Evolutionary conservation across 1,140 invertebrate species (phyloP).

Genomic region (Ceratosolen solmsi): DNA sequence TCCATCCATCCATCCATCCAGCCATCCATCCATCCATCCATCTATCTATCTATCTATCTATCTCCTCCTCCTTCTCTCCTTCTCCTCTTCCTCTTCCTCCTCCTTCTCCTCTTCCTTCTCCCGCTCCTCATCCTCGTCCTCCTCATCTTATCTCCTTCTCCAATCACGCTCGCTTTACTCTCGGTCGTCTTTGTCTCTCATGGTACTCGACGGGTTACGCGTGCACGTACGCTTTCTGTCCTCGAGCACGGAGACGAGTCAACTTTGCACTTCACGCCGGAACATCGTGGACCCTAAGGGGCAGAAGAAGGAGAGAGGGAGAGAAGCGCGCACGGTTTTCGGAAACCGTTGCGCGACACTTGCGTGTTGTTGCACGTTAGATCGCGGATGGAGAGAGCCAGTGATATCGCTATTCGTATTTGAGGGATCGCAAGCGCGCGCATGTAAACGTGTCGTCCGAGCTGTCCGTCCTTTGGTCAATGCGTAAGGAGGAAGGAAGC

Average conservation of each 20-base stretch:
- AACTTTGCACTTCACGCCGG: slow-evolving; percentile 1
- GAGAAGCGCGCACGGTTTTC: neutral
- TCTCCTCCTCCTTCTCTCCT: no score
- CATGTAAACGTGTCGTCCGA: neutral
- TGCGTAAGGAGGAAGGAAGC: neutral
- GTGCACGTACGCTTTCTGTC: neutral
- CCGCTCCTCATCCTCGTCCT: neutral
- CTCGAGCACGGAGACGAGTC: neutral
- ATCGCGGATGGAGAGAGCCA: neutral
- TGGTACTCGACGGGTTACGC: neutral
- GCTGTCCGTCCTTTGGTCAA: neutral
- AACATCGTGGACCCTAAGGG: neutral
- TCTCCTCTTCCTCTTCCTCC: neutral
- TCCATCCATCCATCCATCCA: neutral
- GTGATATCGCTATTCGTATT: neutral
- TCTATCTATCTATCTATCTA: no score
- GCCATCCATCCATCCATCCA: no score
- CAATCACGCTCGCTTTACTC: neutral
- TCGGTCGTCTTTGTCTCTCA: neutral
- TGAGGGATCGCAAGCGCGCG: neutral
- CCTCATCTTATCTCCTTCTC: neutral
- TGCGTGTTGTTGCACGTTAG: neutral
- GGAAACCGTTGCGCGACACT: neutral
- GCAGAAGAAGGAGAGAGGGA: neutral
- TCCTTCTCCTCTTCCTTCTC: neutral